phyloP scores from a whole-genome alignment of 1,140 invertebrate genomes.

The Papilio dardanus region DNA sequence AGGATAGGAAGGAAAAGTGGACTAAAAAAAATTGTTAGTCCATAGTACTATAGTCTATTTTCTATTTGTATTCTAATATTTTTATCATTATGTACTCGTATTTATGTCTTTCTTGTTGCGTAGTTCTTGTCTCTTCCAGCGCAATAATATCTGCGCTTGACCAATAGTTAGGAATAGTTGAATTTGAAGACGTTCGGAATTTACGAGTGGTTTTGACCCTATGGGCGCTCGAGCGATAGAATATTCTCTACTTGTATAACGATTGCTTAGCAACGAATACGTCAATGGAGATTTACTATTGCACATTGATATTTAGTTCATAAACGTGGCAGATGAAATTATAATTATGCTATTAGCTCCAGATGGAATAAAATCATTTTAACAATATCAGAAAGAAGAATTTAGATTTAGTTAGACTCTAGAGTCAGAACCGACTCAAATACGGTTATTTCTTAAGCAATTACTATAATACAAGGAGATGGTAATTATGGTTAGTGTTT shows the following conservation, averaged over 20 bases:
- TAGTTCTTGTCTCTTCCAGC: slow-evolving; percentile 51
- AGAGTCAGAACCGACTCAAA: no score
- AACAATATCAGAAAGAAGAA: no score
- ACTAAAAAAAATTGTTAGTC: no score
- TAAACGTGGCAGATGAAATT: no score
- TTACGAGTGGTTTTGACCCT: slow-evolving; percentile 75
- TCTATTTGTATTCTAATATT: no score
- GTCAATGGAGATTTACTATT: slow-evolving; percentile 40
- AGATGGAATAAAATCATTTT: no score
- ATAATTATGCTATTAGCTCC: no score
- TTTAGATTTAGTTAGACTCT: no score
- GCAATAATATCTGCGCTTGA: slow-evolving; percentile 52
- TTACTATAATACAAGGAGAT: no score
- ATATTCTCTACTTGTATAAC: slow-evolving; percentile 63
- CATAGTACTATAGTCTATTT: no score
- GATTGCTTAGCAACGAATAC: slow-evolving; percentile 71
- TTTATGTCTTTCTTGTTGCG: not conserved
- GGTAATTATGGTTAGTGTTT: not conserved
- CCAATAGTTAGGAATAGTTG: slow-evolving; percentile 80
- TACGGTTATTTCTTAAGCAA: no score
- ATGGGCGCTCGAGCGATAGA: slow-evolving; percentile 70
- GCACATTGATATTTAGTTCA: not conserved
- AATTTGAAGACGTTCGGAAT: slow-evolving; percentile 80
- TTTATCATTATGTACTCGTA: not conserved
- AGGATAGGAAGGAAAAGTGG: no score